Base-by-base conservation (phyloP, 2,113 vertebrate species). In the Pitta sordida region DNA sequence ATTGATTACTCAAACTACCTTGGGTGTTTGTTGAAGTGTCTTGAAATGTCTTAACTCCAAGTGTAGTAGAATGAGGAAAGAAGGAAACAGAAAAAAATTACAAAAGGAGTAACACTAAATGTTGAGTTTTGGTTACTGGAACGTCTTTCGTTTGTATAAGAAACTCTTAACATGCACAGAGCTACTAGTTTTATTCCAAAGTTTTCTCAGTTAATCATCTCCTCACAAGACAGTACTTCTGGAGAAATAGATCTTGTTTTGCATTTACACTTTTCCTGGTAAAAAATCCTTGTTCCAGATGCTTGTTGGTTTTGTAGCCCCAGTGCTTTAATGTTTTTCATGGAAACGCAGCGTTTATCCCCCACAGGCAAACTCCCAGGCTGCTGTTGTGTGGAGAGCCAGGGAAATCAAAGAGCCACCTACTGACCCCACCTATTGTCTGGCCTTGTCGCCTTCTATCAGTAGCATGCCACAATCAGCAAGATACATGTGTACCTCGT, bases 381-480 rank as follows among this genome's bases (percentile, higher is more conserved):
- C 94, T 94, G 94, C 96, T 94, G 85, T 52, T 88, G 20, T 91
- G 94, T 93, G 86, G 88, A 86, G 89, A 98, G 96, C 83, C 92
- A 96, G 87, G 86, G 86, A 97, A 97, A 98, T 98, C 97, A 98
- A 97, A 98, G 97, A 97, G 94, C 92, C 97, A 97, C 97, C 97
- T 97, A 92, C 88, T 98, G 98, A 98, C 98, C 97, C 90, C 94
- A 85, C 75, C 96, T 93, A 97, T 98, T 98, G 97, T 98, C 91
- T 96, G 95, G 60, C 64, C 97, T 96, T 98, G 97, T 98, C 55
- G 77, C 93, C 83, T 97, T 97, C 97, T 97, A 95, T 98, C 97
- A 96, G 95, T 12, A 83, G 93, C 69, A 46, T 78, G 97, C 94
- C 95, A 92, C 97, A 96, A 97, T 98, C 97, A 96, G 97, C 46